Conservation (phyloP, 1,140 invertebrate species). For the Drosophila takahashii region DNA sequence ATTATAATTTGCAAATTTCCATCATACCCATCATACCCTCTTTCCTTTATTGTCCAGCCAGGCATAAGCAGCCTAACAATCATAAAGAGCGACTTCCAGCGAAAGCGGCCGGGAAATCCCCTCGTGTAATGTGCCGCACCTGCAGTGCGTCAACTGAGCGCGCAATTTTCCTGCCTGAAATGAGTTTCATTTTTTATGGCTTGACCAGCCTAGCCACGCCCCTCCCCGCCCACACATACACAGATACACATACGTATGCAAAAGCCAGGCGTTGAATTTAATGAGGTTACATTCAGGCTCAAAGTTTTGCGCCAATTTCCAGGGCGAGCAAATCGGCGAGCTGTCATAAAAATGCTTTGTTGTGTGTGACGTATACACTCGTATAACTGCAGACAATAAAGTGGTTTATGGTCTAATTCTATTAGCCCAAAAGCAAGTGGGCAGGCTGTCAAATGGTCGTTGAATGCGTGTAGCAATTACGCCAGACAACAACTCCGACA, state of each 20-base stretch:
- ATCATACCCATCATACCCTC: neutral
- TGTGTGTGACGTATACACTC: constrained; percentile 8
- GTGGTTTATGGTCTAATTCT: constrained; percentile 80
- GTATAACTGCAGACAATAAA: constrained; percentile 62
- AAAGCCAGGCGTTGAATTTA: constrained; percentile 57
- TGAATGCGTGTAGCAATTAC: constrained; percentile 69
- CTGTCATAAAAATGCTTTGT: constrained; percentile 70
- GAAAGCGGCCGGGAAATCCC: constrained; percentile 18
- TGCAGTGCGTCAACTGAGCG: constrained; percentile 70
- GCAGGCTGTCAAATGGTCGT: constrained; percentile 40
- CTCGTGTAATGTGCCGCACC: constrained; percentile 64
- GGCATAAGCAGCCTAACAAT: constrained; percentile 36
- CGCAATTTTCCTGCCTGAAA: constrained; percentile 57
- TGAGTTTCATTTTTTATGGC: constrained; percentile 56
- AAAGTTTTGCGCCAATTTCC: constrained; percentile 56
- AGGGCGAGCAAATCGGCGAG: constrained; percentile 58
- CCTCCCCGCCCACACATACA: neutral
- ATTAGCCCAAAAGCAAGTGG: constrained; percentile 66
- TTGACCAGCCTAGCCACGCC: constrained; percentile 40
- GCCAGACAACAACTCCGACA: constrained; percentile 38
- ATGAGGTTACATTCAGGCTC: constrained; percentile 44
- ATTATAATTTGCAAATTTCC: neutral
- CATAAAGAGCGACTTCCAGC: constrained; percentile 54
- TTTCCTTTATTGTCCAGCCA: constrained; percentile 6
- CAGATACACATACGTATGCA: constrained; percentile 31